A percentile compares a stretch with the other conserved stretches of the same genome.
These are phyloP conservation scores for Dusona sp. DNA, from an alignment of 2,888 invertebrate genomes.

Conservation along the genomic window DNA sequence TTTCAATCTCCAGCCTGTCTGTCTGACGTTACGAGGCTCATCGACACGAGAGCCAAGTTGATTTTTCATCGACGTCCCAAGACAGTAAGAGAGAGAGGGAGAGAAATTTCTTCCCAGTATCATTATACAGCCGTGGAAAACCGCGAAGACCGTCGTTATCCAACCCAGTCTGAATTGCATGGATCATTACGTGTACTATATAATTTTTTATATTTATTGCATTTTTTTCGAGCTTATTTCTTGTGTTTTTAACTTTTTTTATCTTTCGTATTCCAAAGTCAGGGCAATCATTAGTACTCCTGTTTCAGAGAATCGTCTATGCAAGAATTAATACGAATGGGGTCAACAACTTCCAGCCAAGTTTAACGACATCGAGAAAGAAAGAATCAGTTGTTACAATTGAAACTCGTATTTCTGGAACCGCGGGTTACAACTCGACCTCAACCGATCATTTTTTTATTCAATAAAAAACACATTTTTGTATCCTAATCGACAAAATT, in stretches of 20 bases:
- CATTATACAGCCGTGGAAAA: constrained; percentile 50
- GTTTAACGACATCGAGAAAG: constrained; percentile 49
- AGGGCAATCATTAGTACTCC: constrained; percentile 44
- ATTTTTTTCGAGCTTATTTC: constrained; percentile 1
- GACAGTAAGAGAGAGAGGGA: not conserved
- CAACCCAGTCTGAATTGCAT: constrained; percentile 32
- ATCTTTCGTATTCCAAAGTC: constrained; percentile 20
- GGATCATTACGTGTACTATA: constrained; percentile 39
- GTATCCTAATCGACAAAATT: not conserved
- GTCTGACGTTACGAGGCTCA: constrained; percentile 42
- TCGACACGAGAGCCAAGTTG: constrained; percentile 42
- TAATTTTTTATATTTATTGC: constrained; percentile 12
- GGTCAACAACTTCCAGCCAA: constrained; percentile 21
- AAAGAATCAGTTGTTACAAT: not conserved
- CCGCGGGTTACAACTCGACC: not conserved
- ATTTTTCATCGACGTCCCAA: constrained; percentile 40
- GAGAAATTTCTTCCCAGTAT: constrained; percentile 37
- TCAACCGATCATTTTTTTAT: no score
- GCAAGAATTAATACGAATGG: constrained; percentile 43
- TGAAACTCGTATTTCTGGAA: not conserved
- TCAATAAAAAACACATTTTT: not conserved
- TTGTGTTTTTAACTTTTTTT: not conserved
- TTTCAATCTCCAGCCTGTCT: constrained; percentile 53
- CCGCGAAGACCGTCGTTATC: constrained; percentile 58
- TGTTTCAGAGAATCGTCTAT: constrained; percentile 54